Evolutionary conservation across 1,140 invertebrate species (phyloP).

Genomic region (Drosophila setifemur): DNA sequence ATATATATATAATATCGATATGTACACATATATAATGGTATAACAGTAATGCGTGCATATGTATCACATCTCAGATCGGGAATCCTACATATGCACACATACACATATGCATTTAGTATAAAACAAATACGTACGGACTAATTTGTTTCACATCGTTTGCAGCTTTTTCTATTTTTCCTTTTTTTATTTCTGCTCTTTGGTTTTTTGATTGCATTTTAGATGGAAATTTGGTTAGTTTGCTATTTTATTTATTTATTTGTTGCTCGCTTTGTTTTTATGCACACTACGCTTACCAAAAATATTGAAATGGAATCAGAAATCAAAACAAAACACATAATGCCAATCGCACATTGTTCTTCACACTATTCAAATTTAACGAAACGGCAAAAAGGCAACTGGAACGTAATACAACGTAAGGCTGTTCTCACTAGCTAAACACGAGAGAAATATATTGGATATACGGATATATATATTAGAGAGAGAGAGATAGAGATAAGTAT

Average conservation of each 20-base stretch:
- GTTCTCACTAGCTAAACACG: constrained; percentile 74
- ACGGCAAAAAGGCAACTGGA: constrained; percentile 23
- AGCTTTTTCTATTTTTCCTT: constrained; percentile 41
- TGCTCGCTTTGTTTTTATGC: constrained; percentile 72
- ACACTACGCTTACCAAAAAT: constrained; percentile 78
- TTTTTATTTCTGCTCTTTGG: constrained; percentile 40
- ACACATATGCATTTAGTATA: constrained; percentile 74
- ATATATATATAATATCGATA: constrained; percentile 79
- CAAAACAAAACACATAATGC: constrained; percentile 50
- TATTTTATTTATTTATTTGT: constrained; percentile 79
- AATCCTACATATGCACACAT: constrained; percentile 63
- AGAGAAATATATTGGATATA: constrained; percentile 58
- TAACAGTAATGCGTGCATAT: constrained; percentile 61
- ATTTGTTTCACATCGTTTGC: constrained; percentile 60
- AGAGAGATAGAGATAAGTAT: constrained; percentile 38
- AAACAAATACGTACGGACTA: constrained; percentile 76
- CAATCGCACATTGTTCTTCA: constrained; percentile 63
- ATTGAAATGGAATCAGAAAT: constrained; percentile 36
- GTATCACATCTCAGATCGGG: neutral
- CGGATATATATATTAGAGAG: constrained; percentile 41
- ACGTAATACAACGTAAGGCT: constrained; percentile 51
- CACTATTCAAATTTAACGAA: constrained; percentile 62
- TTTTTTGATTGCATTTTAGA: constrained; percentile 70
- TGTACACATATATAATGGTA: constrained; percentile 72
- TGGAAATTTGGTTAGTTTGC: constrained; percentile 75